Conservation (phyloP, 2,888 invertebrate genomes). For the Bembecia ichneumoniformis region DNA sequence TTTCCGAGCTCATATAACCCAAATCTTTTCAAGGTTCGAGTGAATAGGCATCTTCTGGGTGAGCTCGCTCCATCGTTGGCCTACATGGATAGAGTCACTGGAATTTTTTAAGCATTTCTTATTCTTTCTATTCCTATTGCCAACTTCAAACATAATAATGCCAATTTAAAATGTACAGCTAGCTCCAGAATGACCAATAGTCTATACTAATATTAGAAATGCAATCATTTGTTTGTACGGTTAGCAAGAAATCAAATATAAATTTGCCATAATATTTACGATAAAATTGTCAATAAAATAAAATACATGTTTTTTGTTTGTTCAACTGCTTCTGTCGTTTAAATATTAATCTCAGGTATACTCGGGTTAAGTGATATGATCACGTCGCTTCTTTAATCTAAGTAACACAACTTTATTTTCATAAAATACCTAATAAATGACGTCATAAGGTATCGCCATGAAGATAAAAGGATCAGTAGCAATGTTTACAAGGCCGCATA, state of each 20-base stretch:
- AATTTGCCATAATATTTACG: neutral
- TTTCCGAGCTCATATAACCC: too few species aligned
- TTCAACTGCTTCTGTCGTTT: neutral
- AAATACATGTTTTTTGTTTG: neutral
- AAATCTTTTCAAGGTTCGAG: too few species aligned
- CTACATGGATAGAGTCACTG: too few species aligned
- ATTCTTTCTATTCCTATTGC: neutral
- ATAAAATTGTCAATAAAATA: constrained; percentile 16
- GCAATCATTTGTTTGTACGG: too few species aligned
- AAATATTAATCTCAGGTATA: too few species aligned
- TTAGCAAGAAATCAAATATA: neutral
- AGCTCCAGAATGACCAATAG: neutral
- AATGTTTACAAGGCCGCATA: constrained; percentile 30
- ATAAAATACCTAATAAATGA: constrained; percentile 29
- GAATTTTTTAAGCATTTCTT: too few species aligned
- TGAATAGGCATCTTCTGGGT: too few species aligned
- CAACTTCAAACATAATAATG: constrained; percentile 11
- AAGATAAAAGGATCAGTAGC: constrained; percentile 40
- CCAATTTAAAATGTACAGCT: too few species aligned
- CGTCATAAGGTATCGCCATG: constrained; percentile 28
- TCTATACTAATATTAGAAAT: neutral
- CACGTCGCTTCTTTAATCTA: too few species aligned
- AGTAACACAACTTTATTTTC: neutral
- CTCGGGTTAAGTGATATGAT: too few species aligned
- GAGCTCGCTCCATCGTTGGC: too few species aligned